A percentile compares a stretch with the other conserved stretches of the same genome.
Evolutionary conservation across 2,888 invertebrate genomes (phyloP).

Genomic region (Hetaerina titia): DNA sequence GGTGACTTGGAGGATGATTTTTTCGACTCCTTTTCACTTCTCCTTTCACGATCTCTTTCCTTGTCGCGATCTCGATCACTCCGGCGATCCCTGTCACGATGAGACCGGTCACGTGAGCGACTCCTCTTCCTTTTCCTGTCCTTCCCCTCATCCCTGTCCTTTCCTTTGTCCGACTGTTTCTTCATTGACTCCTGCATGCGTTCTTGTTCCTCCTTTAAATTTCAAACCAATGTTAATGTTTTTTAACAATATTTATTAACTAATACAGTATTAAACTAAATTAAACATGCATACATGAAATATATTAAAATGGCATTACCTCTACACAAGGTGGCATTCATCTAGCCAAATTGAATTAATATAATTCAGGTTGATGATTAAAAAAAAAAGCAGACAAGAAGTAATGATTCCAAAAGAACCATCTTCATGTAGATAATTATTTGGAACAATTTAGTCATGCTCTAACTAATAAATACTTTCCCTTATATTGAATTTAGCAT

Average conservation of each 20-base stretch:
- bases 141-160: constrained; percentile 75
- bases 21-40: constrained; percentile 68
- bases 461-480: no score
- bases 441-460: no score
- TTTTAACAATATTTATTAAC: background rate
- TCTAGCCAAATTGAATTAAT: no score
- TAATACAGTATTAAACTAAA: no score
- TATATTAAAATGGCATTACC: no score
- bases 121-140: constrained; percentile 75
- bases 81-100: constrained; percentile 73
- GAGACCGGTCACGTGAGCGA: constrained; percentile 76
- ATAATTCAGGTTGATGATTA: no score
- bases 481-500: no score
- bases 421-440: no score
- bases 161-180: constrained; percentile 79
- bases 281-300: no score
- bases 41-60: constrained; percentile 67
- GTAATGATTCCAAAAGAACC: no score
- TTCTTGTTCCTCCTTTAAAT: constrained; percentile 86
- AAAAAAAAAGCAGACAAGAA: no score
- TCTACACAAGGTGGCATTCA: no score
- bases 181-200: constrained; percentile 82
- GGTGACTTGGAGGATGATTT: constrained; percentile 71
- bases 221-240: constrained; percentile 68
- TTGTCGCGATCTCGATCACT: constrained; percentile 73